Conservation (phyloP, 1,140 invertebrate genomes). For the Drosophila ambigua region DNA sequence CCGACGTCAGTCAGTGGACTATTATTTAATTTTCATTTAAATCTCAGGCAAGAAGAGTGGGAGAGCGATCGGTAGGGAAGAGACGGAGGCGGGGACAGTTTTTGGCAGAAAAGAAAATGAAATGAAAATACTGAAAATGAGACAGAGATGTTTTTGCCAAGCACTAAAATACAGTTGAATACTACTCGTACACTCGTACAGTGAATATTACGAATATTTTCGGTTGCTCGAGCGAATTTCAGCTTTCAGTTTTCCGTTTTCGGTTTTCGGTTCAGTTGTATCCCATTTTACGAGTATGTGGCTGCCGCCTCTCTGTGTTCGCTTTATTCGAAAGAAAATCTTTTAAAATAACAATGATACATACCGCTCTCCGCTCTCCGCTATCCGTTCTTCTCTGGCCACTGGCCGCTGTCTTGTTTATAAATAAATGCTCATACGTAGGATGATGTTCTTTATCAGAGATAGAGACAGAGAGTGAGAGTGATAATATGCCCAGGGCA, state of each 20-base stretch:
- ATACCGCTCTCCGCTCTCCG: constrained; percentile 46
- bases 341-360: constrained; percentile 82
- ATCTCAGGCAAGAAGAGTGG: constrained; percentile 30
- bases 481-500: constrained; percentile 37
- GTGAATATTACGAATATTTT: constrained; percentile 67
- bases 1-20: constrained; percentile 71
- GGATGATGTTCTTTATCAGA: constrained; percentile 71
- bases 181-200: too few relatives aligned
- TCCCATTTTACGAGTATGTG: constrained; percentile 51
- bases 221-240: constrained; percentile 37
- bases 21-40: constrained; percentile 75
- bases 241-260: constrained; percentile 3
- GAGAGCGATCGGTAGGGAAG: neutral
- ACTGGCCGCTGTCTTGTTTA: constrained; percentile 70
- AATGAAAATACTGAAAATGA: constrained; percentile 26
- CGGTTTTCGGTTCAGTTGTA: constrained; percentile 34
- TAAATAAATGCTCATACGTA: constrained; percentile 81
- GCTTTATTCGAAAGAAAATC: constrained; percentile 66
- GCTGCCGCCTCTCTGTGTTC: constrained; percentile 2
- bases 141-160: constrained; percentile 48
- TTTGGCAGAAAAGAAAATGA: constrained; percentile 36
- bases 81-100: constrained; percentile 42
- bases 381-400: constrained; percentile 27
- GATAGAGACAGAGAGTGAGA: neutral
- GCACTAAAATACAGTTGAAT: constrained; percentile 67